Base-by-base conservation (phyloP, 2,113 vertebrate species). In the Anguilla rostrata region DNA sequence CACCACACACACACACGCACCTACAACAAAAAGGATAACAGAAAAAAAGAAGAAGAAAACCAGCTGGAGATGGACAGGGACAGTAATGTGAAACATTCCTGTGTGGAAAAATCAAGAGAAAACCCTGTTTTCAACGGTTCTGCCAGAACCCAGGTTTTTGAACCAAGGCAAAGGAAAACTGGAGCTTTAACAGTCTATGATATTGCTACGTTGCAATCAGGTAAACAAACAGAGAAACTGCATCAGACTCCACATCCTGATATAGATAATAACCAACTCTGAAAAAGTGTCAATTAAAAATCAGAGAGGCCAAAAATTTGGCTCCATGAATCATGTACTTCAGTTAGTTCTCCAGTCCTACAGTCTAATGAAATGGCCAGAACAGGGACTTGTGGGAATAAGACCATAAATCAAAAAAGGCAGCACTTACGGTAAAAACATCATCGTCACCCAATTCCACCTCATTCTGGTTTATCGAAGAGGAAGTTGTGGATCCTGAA, bases 401-500 rank as follows among this genome's bases (percentile, higher is more conserved):
- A 26, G 20, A 71, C 5, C 11, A 60, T 60, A 60, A 60, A 60
- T 60, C 56, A 3, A 3, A n/a, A n/a, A 53, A 41, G 14, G 22
- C 5, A 22, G 49, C 49, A 95, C 97, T 97, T 92, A 99, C 98
- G 84, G 96, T 98, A 93, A 99, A 99, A 87, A 99, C 97, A 46
- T 99, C 98, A 0, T 99, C 98, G 0, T 99, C 98, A 0, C 98
- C 98, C 0, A 99, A 95, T 92, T 99, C 98, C 0, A 96, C 95
- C 92, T 99, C 98, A 0, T 99, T 98, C 90, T 98, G 97, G 91
- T 98, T 95, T 0, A 97, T 99, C 2, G 97, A 98, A 0, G 98
- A 99, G 29, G 97, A 99, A 39, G 98, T 98, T 0, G 98, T 99
- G 29, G 98, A 99, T 34, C 98, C 97, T 99, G 88, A 16, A 88